Conservation (phyloP, 2,113 vertebrate species). For the Apus apus region DNA sequence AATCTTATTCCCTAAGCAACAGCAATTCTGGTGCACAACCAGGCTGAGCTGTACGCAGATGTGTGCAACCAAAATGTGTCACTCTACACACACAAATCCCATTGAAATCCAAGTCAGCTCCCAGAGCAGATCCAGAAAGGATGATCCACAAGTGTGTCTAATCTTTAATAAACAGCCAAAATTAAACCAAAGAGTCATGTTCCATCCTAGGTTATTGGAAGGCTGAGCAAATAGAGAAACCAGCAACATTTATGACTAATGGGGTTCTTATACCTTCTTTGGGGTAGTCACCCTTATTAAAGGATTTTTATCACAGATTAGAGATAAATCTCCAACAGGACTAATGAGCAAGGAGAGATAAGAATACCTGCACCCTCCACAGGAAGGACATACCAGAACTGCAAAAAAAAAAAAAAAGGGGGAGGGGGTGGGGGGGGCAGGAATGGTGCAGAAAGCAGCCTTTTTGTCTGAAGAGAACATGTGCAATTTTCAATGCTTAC, state of each 20-base stretch:
- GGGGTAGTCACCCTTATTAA: not conserved
- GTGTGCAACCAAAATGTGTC: not conserved
- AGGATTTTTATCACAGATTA: not conserved
- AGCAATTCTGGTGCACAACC: not conserved
- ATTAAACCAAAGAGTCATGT: not conserved
- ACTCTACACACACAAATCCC: not conserved
- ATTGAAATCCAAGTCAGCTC: not conserved
- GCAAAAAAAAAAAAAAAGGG: too few species aligned
- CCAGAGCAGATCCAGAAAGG: not conserved
- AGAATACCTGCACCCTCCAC: not conserved
- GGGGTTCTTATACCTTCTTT: not conserved
- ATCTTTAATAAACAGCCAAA: not conserved
- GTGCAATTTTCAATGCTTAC: constrained; percentile 29
- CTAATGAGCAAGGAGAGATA: not conserved
- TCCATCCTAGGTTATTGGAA: not conserved
- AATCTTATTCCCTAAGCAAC: not conserved
- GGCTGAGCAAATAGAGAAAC: not conserved
- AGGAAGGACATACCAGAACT: not conserved
- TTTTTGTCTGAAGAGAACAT: constrained; percentile 42
- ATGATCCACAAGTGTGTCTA: not conserved
- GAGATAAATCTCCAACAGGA: not conserved
- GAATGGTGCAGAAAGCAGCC: not conserved
- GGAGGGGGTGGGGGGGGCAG: too few species aligned
- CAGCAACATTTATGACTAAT: not conserved
- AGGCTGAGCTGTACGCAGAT: not conserved